phyloP scores from a whole-genome alignment of 2,797 vertebrate genomes.

The Megalops cyprinoides region DNA sequence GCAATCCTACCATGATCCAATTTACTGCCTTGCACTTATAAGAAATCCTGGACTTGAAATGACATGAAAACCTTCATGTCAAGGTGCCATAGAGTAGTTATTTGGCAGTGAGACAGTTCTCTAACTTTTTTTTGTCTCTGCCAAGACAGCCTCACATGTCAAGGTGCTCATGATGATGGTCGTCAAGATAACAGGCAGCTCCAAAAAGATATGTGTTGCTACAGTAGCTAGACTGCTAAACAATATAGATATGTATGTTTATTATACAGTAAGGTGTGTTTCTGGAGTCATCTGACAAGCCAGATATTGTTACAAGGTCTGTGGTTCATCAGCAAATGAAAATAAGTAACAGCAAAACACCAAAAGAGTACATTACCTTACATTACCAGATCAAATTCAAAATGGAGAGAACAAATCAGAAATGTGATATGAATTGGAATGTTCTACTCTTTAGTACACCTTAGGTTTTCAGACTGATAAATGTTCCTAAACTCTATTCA shows the following conservation, averaged over 20 bases:
- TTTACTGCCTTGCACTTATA: not conserved
- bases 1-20: not conserved
- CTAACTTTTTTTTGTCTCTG: not conserved
- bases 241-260: not conserved
- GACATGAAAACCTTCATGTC: no score
- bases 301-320: not conserved
- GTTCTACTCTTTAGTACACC: not conserved
- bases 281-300: not conserved
- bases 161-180: not conserved
- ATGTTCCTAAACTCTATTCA: not conserved
- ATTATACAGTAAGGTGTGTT: not conserved
- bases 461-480: not conserved
- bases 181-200: not conserved
- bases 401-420: not conserved
- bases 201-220: not conserved
- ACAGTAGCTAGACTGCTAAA: not conserved
- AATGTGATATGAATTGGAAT: not conserved
- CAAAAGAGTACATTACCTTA: not conserved
- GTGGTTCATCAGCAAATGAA: not conserved
- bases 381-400: not conserved
- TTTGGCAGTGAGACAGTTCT: not conserved
- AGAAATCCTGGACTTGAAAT: not conserved
- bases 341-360: not conserved
- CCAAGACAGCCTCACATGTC: not conserved
- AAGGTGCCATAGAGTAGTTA: not conserved